Percentiles rank a stretch among this genome's conserved stretches.
phyloP scores from a whole-genome alignment of 2,888 invertebrate species.

The Osmoderma eremita region DNA sequence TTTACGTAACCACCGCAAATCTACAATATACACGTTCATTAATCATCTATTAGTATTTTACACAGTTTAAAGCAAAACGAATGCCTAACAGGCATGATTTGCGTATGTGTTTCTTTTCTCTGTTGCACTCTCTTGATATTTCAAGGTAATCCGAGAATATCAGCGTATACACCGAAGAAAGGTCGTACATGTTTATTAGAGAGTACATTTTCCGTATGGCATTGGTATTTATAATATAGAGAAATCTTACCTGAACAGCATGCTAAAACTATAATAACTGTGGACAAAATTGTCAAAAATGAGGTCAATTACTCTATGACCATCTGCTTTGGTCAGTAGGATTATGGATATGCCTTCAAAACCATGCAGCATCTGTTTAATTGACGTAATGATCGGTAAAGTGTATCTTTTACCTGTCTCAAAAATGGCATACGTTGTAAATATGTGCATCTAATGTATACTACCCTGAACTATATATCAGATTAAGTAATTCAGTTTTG shows the following conservation, averaged over 20 bases:
- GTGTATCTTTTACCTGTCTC: too few species aligned
- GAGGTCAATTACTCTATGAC: slow-evolving; percentile 6
- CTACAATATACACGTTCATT: not conserved
- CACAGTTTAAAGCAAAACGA: not conserved
- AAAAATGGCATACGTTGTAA: too few species aligned
- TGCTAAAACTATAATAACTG: slow-evolving; percentile 12
- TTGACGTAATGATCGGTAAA: not conserved
- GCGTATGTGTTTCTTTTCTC: slow-evolving; percentile 6
- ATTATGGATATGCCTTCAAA: slow-evolving; percentile 2
- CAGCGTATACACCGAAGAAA: slow-evolving; percentile 12
- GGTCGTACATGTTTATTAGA: slow-evolving; percentile 18
- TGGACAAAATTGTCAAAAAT: slow-evolving; percentile 16
- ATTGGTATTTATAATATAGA: slow-evolving; percentile 7
- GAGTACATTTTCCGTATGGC: slow-evolving; percentile 6
- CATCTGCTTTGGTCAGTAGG: slow-evolving; percentile 22
- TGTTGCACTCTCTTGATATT: slow-evolving; percentile 17
- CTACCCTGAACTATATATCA: too few species aligned
- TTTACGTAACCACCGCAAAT: not conserved
- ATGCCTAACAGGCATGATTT: slow-evolving; percentile 6
- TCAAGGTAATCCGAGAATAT: slow-evolving; percentile 22
- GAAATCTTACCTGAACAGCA: slow-evolving; percentile 1
- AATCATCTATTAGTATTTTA: not conserved
- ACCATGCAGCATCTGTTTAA: slow-evolving; percentile 4
- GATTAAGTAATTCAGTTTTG: too few species aligned
- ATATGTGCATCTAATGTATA: too few species aligned